Percentiles rank a stretch among this genome's conserved stretches.
Conservation (phyloP, 2,888 invertebrate genomes). For the Polymixis lichenea region DNA sequence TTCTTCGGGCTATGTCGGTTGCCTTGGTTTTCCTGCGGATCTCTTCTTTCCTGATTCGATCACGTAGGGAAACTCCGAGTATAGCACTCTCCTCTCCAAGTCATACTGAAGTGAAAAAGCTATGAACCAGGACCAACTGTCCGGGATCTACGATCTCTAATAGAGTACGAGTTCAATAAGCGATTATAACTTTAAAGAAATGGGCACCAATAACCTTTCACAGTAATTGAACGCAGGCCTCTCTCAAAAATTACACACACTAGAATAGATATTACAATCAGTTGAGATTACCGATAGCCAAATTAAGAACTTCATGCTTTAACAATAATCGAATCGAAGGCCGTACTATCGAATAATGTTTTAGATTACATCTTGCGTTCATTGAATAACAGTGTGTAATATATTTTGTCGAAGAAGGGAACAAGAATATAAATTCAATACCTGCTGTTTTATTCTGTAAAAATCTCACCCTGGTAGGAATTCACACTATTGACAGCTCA, state of each 20-base stretch:
- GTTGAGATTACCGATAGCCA: conserved; percentile 52
- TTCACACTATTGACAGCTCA: no score
- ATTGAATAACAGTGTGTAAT: neutral
- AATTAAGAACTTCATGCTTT: conserved; percentile 34
- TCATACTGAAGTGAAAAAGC: no score
- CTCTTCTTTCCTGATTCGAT: no score
- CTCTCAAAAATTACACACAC: conserved; percentile 1
- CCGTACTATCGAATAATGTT: conserved; percentile 20
- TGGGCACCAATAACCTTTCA: conserved; percentile 18
- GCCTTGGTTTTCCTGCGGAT: no score
- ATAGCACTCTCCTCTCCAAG: no score
- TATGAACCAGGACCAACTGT: neutral
- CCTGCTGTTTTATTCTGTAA: no score
- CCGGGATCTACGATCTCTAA: neutral
- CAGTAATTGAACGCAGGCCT: neutral
- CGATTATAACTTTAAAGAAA: neutral
- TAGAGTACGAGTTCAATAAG: no score
- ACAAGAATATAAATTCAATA: no score
- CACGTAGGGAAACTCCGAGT: no score
- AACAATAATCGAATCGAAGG: conserved; percentile 50
- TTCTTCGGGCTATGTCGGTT: no score
- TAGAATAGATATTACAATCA: conserved; percentile 41
- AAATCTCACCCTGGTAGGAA: no score
- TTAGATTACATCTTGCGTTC: conserved; percentile 24
- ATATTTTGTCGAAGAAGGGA: neutral